Evolutionary conservation across 1,140 invertebrate genomes (phyloP).

Genomic region (Scaptomyza pallida): DNA sequence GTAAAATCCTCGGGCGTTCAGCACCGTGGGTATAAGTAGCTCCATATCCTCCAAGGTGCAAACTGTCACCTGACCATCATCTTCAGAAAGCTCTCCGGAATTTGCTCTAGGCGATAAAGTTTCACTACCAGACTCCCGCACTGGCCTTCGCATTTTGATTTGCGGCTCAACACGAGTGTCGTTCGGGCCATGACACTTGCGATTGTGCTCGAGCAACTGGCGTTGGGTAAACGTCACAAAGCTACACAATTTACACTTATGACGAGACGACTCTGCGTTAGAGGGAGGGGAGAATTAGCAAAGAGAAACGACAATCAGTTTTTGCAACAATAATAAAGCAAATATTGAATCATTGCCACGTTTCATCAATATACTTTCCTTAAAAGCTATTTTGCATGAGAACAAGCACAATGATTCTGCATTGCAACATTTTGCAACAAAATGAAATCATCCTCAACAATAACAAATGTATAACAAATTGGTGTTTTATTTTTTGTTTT

Average conservation of each 20-base stretch:
- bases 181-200: constrained; percentile 36
- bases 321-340: not conserved
- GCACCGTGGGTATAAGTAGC: constrained; percentile 59
- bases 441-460: no score
- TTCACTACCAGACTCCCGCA: constrained; percentile 7
- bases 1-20: constrained; percentile 64
- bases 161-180: constrained; percentile 50
- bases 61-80: constrained; percentile 45
- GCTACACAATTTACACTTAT: constrained; percentile 64
- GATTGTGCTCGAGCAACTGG: constrained; percentile 60
- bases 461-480: no score
- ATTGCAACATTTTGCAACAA: no score
- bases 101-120: not conserved
- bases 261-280: constrained; percentile 24
- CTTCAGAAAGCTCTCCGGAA: not conserved
- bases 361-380: not conserved
- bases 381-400: not conserved
- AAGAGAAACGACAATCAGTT: not conserved
- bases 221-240: constrained; percentile 61
- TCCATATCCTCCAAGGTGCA: constrained; percentile 70
- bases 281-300: not conserved
- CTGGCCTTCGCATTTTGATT: constrained; percentile 34
- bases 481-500: no score
- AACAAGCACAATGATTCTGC: not conserved
- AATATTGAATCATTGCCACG: not conserved